A percentile compares a stretch with the other conserved stretches of the same genome.
These are phyloP conservation scores for Actenoides lindsayi DNA, from an alignment of 2,113 vertebrate species.

Conservation along the genomic window DNA sequence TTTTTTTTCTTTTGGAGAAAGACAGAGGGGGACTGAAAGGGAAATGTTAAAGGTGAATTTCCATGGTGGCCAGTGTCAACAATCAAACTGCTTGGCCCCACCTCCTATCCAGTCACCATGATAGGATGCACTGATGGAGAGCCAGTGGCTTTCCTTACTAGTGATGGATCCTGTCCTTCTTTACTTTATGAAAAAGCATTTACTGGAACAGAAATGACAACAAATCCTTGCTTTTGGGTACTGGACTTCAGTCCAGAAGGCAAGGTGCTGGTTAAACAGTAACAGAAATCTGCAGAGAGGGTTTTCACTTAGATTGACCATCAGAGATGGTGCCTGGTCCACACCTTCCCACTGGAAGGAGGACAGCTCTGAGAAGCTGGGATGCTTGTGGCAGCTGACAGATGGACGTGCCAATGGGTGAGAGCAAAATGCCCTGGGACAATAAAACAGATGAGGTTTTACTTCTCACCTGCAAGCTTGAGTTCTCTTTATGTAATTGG, in stretches of 20 bases:
- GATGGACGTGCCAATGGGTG: rapidly evolving
- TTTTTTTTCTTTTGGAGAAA: background rate
- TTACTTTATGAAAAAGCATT: background rate
- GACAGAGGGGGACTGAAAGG: background rate
- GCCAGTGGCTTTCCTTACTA: background rate
- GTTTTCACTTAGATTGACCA: background rate
- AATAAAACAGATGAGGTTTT: background rate
- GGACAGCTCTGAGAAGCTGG: background rate
- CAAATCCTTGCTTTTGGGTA: background rate
- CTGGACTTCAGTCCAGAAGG: background rate
- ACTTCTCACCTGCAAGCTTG: background rate
- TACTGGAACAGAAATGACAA: background rate
- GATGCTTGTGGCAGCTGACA: background rate
- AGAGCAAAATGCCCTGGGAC: background rate
- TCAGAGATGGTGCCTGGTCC: background rate
- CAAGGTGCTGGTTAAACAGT: background rate
- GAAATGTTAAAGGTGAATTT: background rate
- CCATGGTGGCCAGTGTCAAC: background rate
- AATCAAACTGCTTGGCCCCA: background rate
- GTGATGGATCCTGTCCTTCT: background rate
- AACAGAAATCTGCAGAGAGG: background rate
- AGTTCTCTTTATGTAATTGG: background rate
- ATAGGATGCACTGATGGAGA: background rate
- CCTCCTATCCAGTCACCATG: background rate
- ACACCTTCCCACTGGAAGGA: background rate